A percentile compares a stretch with the other conserved stretches of the same genome.
These are phyloP conservation scores for Eidolon dupreanum DNA, from an alignment of 2,797 vertebrate genomes.

Conservation along the genomic window DNA sequence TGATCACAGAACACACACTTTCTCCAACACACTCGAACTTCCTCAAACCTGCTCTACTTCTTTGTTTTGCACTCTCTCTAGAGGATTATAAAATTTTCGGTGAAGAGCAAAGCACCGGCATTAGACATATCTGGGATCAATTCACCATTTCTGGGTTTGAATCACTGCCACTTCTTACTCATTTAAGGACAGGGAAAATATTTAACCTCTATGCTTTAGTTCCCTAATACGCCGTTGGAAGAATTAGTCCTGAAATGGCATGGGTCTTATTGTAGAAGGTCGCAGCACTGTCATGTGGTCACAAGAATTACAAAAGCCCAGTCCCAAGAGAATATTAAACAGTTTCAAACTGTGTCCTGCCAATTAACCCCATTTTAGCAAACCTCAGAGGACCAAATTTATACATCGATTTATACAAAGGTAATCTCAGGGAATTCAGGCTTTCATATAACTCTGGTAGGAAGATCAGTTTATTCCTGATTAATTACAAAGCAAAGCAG, in stretches of 20 bases:
- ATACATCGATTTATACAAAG: not conserved
- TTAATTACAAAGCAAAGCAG: slow-evolving; percentile 1
- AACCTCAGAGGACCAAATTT: not conserved
- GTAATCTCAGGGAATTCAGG: not conserved
- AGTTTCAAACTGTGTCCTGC: not conserved
- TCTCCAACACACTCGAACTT: not conserved
- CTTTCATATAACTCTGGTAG: not conserved
- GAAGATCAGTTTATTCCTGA: not conserved
- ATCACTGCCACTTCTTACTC: not conserved
- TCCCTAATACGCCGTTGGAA: not conserved
- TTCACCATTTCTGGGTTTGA: not conserved
- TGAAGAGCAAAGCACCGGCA: not conserved
- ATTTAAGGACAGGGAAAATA: not conserved
- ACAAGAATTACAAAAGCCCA: not conserved
- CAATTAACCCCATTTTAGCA: not conserved
- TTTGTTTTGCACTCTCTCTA: not conserved
- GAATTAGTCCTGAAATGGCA: not conserved
- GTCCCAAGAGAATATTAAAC: not conserved
- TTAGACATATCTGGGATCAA: not conserved
- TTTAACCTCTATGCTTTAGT: not conserved
- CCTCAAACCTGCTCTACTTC: not conserved
- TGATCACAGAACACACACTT: not conserved
- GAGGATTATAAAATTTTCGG: not conserved
- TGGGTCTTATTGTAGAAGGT: not conserved
- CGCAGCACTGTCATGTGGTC: not conserved